Conservation (phyloP, 1,140 invertebrate genomes). For the Drosophila cardini region DNA sequence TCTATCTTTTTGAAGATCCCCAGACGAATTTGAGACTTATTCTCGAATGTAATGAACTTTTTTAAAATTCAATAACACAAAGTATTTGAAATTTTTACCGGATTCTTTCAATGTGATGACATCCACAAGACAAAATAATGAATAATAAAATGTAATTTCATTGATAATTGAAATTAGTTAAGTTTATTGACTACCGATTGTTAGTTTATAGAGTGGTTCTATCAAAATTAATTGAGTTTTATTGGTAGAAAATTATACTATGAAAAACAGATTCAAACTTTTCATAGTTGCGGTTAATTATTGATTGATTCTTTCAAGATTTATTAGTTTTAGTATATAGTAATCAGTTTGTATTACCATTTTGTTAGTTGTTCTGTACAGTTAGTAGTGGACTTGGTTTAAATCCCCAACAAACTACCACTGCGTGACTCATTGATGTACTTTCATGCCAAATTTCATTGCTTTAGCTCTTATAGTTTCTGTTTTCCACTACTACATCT, state of each 20-base stretch:
- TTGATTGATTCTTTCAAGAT: no score
- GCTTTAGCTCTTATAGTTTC: no score
- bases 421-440: no score
- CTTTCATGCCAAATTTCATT: no score
- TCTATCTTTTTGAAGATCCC: slow-evolving; percentile 3
- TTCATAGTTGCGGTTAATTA: no score
- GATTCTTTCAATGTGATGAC: background rate
- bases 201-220: background rate
- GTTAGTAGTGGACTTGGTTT: no score
- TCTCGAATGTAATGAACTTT: background rate
- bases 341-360: no score
- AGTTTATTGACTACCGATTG: background rate
- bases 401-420: no score
- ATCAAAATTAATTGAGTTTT: background rate
- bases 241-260: background rate
- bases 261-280: background rate
- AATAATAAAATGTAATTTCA: background rate
- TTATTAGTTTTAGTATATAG: no score
- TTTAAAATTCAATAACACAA: background rate
- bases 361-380: no score
- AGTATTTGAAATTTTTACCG: background rate
- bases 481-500: no score
- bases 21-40: slow-evolving; percentile 34
- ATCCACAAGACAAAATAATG: background rate
- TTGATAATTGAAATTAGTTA: background rate